Percentiles rank a stretch among this genome's conserved stretches.
Evolutionary conservation across 2,888 invertebrate genomes (phyloP).

Genomic region (Bembecia ichneumoniformis): DNA sequence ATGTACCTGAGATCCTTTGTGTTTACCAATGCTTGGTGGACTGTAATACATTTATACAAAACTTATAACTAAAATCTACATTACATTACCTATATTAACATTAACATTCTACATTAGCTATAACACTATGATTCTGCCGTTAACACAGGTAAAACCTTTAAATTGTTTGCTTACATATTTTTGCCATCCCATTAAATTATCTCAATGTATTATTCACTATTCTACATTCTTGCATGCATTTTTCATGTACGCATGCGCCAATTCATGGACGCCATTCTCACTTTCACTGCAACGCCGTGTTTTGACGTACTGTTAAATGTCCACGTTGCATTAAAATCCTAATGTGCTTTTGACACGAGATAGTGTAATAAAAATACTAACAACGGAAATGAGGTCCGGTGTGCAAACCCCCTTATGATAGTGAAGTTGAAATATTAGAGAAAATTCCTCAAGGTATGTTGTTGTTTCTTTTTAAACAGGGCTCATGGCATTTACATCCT

Average conservation of each 20-base stretch:
- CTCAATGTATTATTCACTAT: too few species aligned
- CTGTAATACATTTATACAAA: too few species aligned
- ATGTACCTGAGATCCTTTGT: too few species aligned
- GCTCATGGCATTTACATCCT: constrained; percentile 9
- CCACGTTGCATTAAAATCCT: constrained; percentile 35
- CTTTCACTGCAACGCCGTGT: constrained; percentile 56
- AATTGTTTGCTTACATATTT: too few species aligned
- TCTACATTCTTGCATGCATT: background rate
- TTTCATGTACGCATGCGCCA: constrained; percentile 52
- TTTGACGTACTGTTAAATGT: constrained; percentile 58
- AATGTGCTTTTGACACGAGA: constrained; percentile 69
- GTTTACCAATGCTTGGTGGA: too few species aligned
- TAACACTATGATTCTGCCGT: too few species aligned
- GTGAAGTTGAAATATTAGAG: constrained; percentile 35
- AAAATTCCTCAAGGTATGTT: constrained; percentile 37
- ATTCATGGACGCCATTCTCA: constrained; percentile 57
- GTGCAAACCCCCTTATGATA: constrained; percentile 60
- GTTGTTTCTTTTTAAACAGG: constrained; percentile 3
- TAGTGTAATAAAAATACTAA: constrained; percentile 21
- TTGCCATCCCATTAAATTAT: too few species aligned
- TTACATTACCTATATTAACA: too few species aligned
- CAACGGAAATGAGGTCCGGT: constrained; percentile 43
- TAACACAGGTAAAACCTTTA: too few species aligned
- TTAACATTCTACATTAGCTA: too few species aligned
- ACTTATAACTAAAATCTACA: too few species aligned